Evolutionary conservation across 2,797 vertebrate species (phyloP).

Genomic region (Threskiornis aethiopicus): DNA sequence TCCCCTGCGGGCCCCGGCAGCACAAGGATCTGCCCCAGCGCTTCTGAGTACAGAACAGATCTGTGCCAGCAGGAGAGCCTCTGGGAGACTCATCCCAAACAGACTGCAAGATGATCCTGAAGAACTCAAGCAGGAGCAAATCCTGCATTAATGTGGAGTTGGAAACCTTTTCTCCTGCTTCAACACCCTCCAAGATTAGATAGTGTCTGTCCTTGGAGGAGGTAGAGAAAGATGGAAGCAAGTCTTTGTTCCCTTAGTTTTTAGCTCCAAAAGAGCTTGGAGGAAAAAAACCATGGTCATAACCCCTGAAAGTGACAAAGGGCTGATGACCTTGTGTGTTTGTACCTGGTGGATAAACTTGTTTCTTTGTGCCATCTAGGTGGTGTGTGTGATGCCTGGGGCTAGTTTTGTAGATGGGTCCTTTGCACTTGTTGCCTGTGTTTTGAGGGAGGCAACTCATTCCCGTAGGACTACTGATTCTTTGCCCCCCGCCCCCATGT

Average conservation of each 20-base stretch:
- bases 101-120: constrained; percentile 20
- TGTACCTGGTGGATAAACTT: background rate
- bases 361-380: background rate
- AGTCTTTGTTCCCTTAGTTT: background rate
- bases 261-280: background rate
- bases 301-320: background rate
- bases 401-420: background rate
- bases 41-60: background rate
- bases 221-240: background rate
- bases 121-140: background rate
- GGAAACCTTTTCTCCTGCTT: constrained; percentile 14
- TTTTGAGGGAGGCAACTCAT: background rate
- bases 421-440: background rate
- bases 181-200: constrained; percentile 2
- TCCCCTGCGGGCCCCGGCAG: background rate
- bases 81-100: background rate
- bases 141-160: background rate
- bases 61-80: background rate
- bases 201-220: background rate
- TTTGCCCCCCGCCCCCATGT: background rate
- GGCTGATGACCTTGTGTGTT: background rate
- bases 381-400: background rate
- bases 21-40: background rate
- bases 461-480: background rate
- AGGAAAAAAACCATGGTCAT: background rate